Base-by-base conservation (phyloP, 2,113 vertebrate genomes). In the Xiphorhynchus elegans region DNA sequence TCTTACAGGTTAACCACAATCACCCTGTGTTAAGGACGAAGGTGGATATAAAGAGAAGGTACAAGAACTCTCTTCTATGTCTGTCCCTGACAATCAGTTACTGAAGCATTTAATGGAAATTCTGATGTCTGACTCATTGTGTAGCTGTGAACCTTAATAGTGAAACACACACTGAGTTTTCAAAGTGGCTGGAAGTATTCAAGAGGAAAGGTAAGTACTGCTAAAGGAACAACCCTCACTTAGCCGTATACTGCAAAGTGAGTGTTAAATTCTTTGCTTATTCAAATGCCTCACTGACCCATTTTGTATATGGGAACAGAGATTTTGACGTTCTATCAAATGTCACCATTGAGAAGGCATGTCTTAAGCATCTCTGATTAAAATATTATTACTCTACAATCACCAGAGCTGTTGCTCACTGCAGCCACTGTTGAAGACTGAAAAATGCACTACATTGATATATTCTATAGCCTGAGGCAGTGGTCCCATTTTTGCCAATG, bases 1-100 rank as follows among this genome's bases (percentile, higher is more conserved):
- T 63, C 69, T 97, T 97, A 60, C 39, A 90, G 89, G 90, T 93
- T 94, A 88, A 90, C 79, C 49, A 64, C 64, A 85, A 91, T 83
- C 53, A 94, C 20, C 58, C 84, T 50, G 49, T 44, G 39, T 56
- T 93, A 76, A 68, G 46, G 44, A 35, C 25, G 64, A 53, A 24
- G 4, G 6, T 52, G 11, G 8, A 26, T 53, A 69, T 59, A 89
- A 13, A 55, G 8, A 33, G 28, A 16, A 72, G 12, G 6, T 50
- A 49, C 10, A 78, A 66, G 14, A 76, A 40, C 46, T 82, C 26
- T 7, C 13, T 80, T 73, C 67, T 84, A 11, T 58, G 10, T 20
- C 25, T 80, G 10, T 62, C 19, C 11, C 25, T 74, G 72, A 58
- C 33, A 69, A 62, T n/a, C 8, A n/a, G 23, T 9, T 59, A 37